A percentile compares a stretch with the other conserved stretches of the same genome.
phyloP scores from a whole-genome alignment of 2,888 invertebrate genomes.

The Oligia fasciuncula region DNA sequence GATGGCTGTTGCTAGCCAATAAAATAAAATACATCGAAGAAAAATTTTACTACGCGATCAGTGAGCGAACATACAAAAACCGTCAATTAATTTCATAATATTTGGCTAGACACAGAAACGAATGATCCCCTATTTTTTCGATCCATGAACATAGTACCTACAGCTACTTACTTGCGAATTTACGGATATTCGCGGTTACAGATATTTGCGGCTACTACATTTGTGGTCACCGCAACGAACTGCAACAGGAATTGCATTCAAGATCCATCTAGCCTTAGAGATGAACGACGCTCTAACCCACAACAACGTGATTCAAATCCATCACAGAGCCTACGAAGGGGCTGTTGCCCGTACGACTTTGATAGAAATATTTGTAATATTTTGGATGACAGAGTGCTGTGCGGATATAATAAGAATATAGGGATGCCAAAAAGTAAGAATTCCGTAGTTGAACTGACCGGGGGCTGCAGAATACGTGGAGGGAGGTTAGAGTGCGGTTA shows the following conservation, averaged over 20 bases:
- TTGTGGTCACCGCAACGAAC: constrained; percentile 50
- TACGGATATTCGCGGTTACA: constrained; percentile 59
- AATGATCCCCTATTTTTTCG: not conserved
- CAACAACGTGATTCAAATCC: not conserved
- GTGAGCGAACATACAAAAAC: not conserved
- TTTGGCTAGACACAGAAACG: not conserved
- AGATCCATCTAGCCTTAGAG: constrained; percentile 17
- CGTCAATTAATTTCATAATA: not conserved
- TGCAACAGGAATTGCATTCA: constrained; percentile 42
- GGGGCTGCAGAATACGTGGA: constrained; percentile 77
- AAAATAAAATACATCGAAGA: not conserved
- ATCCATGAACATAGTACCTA: not conserved
- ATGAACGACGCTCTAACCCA: constrained; percentile 18
- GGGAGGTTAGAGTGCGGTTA: constrained; percentile 85
- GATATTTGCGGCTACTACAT: constrained; percentile 65
- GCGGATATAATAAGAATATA: constrained; percentile 82
- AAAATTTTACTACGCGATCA: not conserved
- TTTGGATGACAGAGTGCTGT: constrained; percentile 79
- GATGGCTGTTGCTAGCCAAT: too few species aligned
- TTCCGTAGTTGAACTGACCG: constrained; percentile 59
- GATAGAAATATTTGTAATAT: constrained; percentile 75
- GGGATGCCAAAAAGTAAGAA: constrained; percentile 69
- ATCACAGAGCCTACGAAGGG: not conserved
- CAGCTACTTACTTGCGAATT: constrained; percentile 28
- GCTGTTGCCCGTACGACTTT: constrained; percentile 70